A percentile compares a stretch with the other conserved stretches of the same genome.
Conservation (phyloP, 2,888 invertebrate genomes). For the Balanococcus diminutus region DNA sequence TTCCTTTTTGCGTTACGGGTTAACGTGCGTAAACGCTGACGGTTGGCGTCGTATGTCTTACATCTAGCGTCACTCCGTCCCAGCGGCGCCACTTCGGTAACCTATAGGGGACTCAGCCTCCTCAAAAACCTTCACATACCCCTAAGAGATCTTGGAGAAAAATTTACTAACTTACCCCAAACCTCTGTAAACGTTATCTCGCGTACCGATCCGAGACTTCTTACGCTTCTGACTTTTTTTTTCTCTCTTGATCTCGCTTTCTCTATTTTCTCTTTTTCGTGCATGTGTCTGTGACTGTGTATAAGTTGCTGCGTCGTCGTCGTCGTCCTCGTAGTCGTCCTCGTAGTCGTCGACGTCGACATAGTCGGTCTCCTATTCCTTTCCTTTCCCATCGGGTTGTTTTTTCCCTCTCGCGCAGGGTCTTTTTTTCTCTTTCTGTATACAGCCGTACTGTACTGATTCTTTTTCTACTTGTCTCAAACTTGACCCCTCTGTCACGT, state of each 20-base stretch:
- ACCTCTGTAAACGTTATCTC: conserved; percentile 51
- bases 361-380: not conserved
- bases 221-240: conserved; percentile 52
- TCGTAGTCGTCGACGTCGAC: not conserved
- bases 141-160: conserved; percentile 49
- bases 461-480: conserved; percentile 44
- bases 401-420: not conserved
- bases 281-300: not conserved
- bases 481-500: conserved; percentile 52
- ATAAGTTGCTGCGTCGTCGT: not conserved
- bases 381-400: not conserved
- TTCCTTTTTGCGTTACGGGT: conserved; percentile 53
- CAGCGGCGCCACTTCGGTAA: conserved; percentile 54
- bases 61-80: conserved; percentile 49
- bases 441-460: not conserved
- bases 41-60: conserved; percentile 56
- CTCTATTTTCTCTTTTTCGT: conserved; percentile 12
- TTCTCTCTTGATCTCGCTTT: conserved; percentile 14
- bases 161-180: conserved; percentile 53
- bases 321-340: not conserved
- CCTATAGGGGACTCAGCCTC: conserved; percentile 55
- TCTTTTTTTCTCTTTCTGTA: not conserved
- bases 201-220: conserved; percentile 55
- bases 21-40: conserved; percentile 55
- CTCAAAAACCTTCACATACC: conserved; percentile 54